phyloP scores from a whole-genome alignment of 2,888 invertebrate genomes.

The Drosophila sordidula region DNA sequence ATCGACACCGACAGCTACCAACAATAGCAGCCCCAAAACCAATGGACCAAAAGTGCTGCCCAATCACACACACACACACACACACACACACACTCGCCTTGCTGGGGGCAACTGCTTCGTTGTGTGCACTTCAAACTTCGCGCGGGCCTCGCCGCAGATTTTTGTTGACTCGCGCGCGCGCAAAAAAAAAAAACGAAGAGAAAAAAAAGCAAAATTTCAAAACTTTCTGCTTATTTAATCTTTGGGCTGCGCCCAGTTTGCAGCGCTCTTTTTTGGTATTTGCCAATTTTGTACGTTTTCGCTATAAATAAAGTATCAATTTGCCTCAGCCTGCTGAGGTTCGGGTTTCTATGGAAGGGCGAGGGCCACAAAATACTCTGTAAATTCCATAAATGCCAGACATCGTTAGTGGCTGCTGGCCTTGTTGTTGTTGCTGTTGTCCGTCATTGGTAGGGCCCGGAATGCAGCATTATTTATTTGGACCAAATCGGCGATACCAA shows the following conservation, averaged over 20 bases:
- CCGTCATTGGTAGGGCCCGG: conserved; percentile 19
- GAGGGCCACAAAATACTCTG: conserved; percentile 34
- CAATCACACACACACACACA: conserved; percentile 21
- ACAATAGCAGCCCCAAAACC: conserved; percentile 27
- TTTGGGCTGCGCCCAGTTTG: conserved; percentile 53
- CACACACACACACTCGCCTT: neutral
- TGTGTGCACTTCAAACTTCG: conserved; percentile 33
- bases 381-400: conserved; percentile 62
- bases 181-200: too few species aligned
- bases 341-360: conserved; percentile 68
- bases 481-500: conserved; percentile 52
- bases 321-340: conserved; percentile 38
- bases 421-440: conserved; percentile 21
- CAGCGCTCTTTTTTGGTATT: conserved; percentile 51
- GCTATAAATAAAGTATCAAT: conserved; percentile 72
- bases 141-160: conserved; percentile 26
- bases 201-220: too few species aligned
- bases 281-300: conserved; percentile 60
- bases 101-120: conserved; percentile 22
- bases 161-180: conserved; percentile 50
- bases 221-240: conserved; percentile 54
- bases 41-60: conserved; percentile 52
- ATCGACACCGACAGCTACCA: conserved; percentile 31
- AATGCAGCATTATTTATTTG: conserved; percentile 55
- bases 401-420: conserved; percentile 14